Percentiles rank a stretch among this genome's conserved stretches.
Conservation (phyloP, 2,797 vertebrate species). For the Australoheros facetus region DNA sequence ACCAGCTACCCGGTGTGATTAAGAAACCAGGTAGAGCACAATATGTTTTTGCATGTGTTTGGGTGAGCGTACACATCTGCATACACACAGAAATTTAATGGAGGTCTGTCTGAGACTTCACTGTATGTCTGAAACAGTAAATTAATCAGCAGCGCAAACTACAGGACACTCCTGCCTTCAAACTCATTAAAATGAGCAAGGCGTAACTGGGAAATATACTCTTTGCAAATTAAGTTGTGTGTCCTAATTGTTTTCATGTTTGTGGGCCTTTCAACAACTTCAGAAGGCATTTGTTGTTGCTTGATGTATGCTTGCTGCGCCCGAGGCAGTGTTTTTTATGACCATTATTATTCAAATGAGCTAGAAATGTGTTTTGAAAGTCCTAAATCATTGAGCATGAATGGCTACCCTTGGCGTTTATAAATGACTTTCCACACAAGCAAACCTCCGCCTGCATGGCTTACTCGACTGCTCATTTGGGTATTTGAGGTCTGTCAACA, state of each 20-base stretch:
- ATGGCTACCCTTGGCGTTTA: slow-evolving; percentile 83
- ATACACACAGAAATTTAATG: slow-evolving; percentile 65
- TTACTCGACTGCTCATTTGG: slow-evolving; percentile 80
- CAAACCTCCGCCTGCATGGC: slow-evolving; percentile 70
- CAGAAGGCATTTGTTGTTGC: slow-evolving; percentile 81
- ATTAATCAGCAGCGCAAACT: slow-evolving; percentile 76
- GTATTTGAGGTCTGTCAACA: slow-evolving; percentile 72
- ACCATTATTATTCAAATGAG: slow-evolving; percentile 88
- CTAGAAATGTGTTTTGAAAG: slow-evolving; percentile 83
- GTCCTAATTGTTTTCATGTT: slow-evolving; percentile 84
- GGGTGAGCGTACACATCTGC: slow-evolving; percentile 37
- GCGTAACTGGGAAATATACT: slow-evolving; percentile 72
- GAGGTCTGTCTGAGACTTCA: slow-evolving; percentile 63
- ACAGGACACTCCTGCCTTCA: slow-evolving; percentile 72
- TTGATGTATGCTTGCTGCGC: slow-evolving; percentile 80
- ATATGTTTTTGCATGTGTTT: slow-evolving; percentile 37
- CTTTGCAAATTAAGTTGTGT: slow-evolving; percentile 80
- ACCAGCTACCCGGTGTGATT: slow-evolving; percentile 68
- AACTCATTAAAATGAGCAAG: slow-evolving; percentile 80
- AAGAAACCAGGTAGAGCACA: slow-evolving; percentile 53
- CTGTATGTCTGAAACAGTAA: slow-evolving; percentile 66
- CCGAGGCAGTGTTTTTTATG: slow-evolving; percentile 82
- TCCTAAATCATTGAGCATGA: slow-evolving; percentile 86
- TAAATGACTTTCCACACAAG: slow-evolving; percentile 85
- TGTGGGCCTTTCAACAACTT: slow-evolving; percentile 77